Conservation (phyloP, 2,797 vertebrate species). For the Atherinosoma microstoma region DNA sequence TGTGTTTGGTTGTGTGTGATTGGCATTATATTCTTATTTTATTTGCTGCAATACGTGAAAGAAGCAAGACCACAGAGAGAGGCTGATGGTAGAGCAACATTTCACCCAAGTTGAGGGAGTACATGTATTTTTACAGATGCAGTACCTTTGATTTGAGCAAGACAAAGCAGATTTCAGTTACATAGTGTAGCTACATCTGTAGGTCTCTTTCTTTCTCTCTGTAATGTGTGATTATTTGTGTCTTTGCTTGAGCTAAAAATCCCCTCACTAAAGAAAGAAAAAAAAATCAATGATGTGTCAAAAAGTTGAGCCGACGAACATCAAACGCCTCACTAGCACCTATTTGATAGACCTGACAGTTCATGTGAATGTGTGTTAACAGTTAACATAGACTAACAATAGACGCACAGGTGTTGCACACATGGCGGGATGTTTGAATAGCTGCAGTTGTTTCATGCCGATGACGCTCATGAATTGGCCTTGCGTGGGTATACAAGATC, state of each 20-base stretch:
- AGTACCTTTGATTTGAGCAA: neutral
- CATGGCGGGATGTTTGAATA: neutral
- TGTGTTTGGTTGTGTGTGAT: constrained; percentile 26
- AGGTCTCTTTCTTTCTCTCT: neutral
- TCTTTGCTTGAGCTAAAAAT: neutral
- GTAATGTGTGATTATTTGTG: neutral
- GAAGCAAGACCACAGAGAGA: neutral
- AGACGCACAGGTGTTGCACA: constrained; percentile 1
- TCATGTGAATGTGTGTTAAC: neutral
- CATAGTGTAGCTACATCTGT: neutral
- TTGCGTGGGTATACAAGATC: neutral
- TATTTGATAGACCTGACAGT: neutral
- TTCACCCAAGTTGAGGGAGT: neutral
- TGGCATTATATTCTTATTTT: constrained; percentile 23
- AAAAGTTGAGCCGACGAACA: neutral
- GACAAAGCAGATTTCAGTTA: neutral
- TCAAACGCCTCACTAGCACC: neutral
- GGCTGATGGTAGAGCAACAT: constrained; percentile 6
- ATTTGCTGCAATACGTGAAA: neutral
- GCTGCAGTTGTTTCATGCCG: neutral
- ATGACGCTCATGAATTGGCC: neutral
- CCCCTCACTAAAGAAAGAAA: neutral
- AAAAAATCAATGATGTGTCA: neutral
- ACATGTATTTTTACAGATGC: neutral
- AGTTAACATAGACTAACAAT: neutral